phyloP scores from a whole-genome alignment of 1,140 invertebrate species.

The Hylaeus volcanicus region DNA sequence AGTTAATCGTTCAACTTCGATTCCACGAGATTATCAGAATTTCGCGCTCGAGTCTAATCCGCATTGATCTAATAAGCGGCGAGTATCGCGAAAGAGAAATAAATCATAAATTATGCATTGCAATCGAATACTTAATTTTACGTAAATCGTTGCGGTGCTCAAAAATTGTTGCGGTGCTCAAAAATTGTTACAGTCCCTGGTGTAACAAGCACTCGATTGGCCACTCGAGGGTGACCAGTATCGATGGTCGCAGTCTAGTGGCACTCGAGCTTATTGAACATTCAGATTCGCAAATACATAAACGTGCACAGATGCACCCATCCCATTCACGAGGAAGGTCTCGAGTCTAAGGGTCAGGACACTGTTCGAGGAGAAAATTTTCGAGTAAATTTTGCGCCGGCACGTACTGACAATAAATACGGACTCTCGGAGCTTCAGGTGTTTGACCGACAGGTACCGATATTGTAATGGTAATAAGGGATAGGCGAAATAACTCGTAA shows the following conservation, averaged over 20 bases:
- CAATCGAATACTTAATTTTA: too few relatives aligned
- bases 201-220: constrained; percentile 6
- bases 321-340: neutral
- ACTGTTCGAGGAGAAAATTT: constrained; percentile 43
- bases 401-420: constrained; percentile 77
- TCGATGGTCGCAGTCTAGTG: constrained; percentile 17
- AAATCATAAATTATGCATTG: too few relatives aligned
- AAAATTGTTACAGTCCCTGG: constrained; percentile 6
- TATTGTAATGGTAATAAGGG: constrained; percentile 76
- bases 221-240: constrained; percentile 20
- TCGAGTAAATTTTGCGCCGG: constrained; percentile 64
- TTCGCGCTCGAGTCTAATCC: constrained; percentile 5
- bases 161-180: neutral
- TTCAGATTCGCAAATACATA: constrained; percentile 4
- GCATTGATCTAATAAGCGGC: neutral
- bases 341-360: neutral
- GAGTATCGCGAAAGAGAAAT: too few relatives aligned
- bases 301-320: neutral
- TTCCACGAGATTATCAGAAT: neutral
- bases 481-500: constrained; percentile 68
- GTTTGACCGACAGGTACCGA: constrained; percentile 71
- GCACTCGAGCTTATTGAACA: constrained; percentile 7
- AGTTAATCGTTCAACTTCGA: neutral
- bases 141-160: too few relatives aligned
- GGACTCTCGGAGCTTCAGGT: constrained; percentile 47